Evolutionary conservation across 2,113 vertebrate genomes (phyloP).

Genomic region (Cryptotis parvus): DNA sequence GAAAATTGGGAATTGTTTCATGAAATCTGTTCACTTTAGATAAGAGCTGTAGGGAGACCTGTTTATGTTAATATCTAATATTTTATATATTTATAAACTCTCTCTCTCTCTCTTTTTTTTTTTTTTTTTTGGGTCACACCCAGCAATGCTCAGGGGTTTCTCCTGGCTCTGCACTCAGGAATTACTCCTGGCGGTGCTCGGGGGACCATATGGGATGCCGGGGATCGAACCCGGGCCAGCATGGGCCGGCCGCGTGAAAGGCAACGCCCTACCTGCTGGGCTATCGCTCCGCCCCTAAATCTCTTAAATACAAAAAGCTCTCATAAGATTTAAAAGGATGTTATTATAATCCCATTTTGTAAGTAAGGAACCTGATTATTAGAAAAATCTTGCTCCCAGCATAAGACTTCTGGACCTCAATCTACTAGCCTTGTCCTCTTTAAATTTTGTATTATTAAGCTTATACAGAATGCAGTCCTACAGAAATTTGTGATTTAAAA

Average conservation of each 20-base stretch:
- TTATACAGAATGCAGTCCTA: too few relatives aligned
- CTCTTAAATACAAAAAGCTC: conserved; percentile 10
- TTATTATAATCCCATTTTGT: neutral
- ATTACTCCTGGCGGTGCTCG: too few relatives aligned
- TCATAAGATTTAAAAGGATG: neutral
- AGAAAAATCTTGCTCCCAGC: neutral
- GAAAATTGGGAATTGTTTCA: conserved; percentile 43
- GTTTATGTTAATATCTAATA: neutral
- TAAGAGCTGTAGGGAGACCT: neutral
- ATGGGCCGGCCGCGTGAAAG: too few relatives aligned
- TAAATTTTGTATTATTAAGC: conserved; percentile 31
- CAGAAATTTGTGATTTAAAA: too few relatives aligned
- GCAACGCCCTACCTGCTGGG: too few relatives aligned
- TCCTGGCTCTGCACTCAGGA: too few relatives aligned
- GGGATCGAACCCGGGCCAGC: too few relatives aligned
- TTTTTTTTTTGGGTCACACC: too few relatives aligned
- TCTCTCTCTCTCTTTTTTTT: too few relatives aligned
- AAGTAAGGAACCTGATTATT: neutral
- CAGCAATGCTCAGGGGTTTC: too few relatives aligned
- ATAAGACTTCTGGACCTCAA: neutral
- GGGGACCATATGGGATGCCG: too few relatives aligned
- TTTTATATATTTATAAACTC: conserved; percentile 35
- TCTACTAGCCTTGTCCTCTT: conserved; percentile 12
- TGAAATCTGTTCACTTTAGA: conserved; percentile 43
- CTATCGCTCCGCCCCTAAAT: too few relatives aligned